A percentile compares a stretch with the other conserved stretches of the same genome.
phyloP scores from a whole-genome alignment of 2,113 vertebrate genomes.

The Odontesthes bonariensis region DNA sequence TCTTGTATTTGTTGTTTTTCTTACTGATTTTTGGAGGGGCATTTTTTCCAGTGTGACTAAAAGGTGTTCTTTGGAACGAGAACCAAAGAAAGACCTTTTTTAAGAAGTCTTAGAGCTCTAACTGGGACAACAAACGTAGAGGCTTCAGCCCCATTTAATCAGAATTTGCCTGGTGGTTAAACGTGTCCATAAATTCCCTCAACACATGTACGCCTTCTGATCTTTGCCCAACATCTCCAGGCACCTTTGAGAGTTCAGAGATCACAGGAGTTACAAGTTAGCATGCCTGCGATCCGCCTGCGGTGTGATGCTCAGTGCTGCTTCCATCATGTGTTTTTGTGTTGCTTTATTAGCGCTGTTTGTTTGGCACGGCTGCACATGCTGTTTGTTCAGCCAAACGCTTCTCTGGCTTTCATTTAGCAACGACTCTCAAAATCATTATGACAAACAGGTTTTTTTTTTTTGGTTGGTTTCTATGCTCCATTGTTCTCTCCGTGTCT shows the following conservation, averaged over 20 bases:
- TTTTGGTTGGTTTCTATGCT: constrained; percentile 38
- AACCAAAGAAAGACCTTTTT: neutral
- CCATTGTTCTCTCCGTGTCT: constrained; percentile 64
- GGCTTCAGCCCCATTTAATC: constrained; percentile 17
- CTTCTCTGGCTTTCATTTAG: constrained; percentile 37
- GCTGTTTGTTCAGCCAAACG: constrained; percentile 64
- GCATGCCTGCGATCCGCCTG: constrained; percentile 38
- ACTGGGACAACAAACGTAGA: neutral
- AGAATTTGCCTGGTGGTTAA: constrained; percentile 20
- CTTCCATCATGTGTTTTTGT: constrained; percentile 67
- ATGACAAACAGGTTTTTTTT: constrained; percentile 65
- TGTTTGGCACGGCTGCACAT: constrained; percentile 40
- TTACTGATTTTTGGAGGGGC: no score
- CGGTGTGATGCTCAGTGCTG: constrained; percentile 41
- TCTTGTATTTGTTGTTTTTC: no score
- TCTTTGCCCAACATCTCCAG: constrained; percentile 60
- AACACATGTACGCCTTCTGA: constrained; percentile 60
- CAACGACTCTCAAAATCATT: constrained; percentile 50
- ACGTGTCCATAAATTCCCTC: constrained; percentile 46
- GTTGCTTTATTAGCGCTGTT: constrained; percentile 65
- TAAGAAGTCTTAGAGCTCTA: neutral
- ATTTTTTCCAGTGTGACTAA: no score
- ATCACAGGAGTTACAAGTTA: constrained; percentile 59
- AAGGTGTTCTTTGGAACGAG: neutral
- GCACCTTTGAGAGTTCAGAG: constrained; percentile 58